Percentiles rank a stretch among this genome's conserved stretches.
These are phyloP conservation scores for Vidua macroura DNA, from an alignment of 2,113 vertebrate species.

Conservation along the genomic window DNA sequence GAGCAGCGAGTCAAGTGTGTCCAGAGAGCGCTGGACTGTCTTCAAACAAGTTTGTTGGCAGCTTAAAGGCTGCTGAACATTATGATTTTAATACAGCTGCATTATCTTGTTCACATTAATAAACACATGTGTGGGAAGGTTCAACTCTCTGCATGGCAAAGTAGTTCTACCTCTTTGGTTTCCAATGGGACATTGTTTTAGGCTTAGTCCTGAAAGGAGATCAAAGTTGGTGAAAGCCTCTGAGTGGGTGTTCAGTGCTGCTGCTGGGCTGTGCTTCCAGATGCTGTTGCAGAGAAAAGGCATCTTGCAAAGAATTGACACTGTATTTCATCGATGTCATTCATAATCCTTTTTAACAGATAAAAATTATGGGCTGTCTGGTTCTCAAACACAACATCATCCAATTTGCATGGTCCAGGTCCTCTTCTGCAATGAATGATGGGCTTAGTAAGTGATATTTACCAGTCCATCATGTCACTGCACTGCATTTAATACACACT, in stretches of 20 bases:
- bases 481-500: slow-evolving; percentile 17
- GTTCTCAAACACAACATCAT: slow-evolving; percentile 53
- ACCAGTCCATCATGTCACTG: slow-evolving; percentile 28
- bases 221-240: slow-evolving; percentile 14
- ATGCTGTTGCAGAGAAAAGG: slow-evolving; percentile 4
- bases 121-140: slow-evolving; percentile 31
- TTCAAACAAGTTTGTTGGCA: slow-evolving; percentile 40
- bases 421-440: slow-evolving; percentile 36
- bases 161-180: slow-evolving; percentile 10
- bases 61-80: not conserved
- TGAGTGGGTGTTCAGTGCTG: not conserved
- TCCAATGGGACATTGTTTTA: slow-evolving; percentile 11
- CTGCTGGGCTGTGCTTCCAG: slow-evolving; percentile 1
- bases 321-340: slow-evolving; percentile 35
- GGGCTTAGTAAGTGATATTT: slow-evolving; percentile 38
- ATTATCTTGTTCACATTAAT: slow-evolving; percentile 28
- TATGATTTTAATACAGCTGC: slow-evolving; percentile 29
- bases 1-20: not conserved
- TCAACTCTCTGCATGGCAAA: not conserved
- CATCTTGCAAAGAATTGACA: slow-evolving; percentile 18
- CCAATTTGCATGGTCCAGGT: slow-evolving; percentile 58
- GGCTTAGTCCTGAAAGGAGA: not conserved
- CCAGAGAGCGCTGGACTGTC: not conserved
- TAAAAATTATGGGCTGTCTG: slow-evolving; percentile 58
- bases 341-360: slow-evolving; percentile 46